phyloP scores from a whole-genome alignment of 1,140 invertebrate genomes.

The Laupala kohalensis region DNA sequence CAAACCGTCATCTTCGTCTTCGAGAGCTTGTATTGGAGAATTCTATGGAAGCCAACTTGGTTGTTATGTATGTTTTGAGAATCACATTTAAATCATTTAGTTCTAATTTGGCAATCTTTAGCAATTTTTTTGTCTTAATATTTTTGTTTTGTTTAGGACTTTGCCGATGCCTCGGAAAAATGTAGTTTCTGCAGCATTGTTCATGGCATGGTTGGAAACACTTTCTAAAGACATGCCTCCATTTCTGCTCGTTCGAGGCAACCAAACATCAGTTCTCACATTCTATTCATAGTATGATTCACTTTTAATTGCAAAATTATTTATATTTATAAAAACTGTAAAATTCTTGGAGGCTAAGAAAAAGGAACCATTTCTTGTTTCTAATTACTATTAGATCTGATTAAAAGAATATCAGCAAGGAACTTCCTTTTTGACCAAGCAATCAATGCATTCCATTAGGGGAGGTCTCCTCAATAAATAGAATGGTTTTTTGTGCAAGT shows the following conservation, averaged over 20 bases:
- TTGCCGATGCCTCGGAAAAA: constrained; percentile 84
- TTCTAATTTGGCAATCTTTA: background rate
- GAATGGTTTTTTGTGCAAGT: no score
- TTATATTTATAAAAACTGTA: no score
- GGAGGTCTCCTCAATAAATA: no score
- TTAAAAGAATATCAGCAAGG: no score
- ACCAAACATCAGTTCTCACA: constrained; percentile 89
- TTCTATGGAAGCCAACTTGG: constrained; percentile 69
- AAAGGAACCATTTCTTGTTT: no score
- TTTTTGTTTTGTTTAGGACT: constrained; percentile 43
- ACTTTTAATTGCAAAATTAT: background rate
- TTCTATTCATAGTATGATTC: constrained; percentile 67
- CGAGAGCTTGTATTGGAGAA: constrained; percentile 76
- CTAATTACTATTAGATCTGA: no score
- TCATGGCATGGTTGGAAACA: constrained; percentile 87
- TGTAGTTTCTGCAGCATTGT: constrained; percentile 75
- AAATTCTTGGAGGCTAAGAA: no score
- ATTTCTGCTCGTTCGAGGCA: constrained; percentile 82
- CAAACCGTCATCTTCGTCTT: constrained; percentile 76
- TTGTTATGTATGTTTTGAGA: constrained; percentile 86
- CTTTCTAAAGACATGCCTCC: constrained; percentile 82
- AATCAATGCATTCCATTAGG: no score
- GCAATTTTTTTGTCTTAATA: background rate
- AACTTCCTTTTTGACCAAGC: no score
- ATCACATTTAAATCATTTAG: background rate